A percentile compares a stretch with the other conserved stretches of the same genome.
Conservation (phyloP, 2,113 vertebrate genomes). For the Halcyon senegalensis region DNA sequence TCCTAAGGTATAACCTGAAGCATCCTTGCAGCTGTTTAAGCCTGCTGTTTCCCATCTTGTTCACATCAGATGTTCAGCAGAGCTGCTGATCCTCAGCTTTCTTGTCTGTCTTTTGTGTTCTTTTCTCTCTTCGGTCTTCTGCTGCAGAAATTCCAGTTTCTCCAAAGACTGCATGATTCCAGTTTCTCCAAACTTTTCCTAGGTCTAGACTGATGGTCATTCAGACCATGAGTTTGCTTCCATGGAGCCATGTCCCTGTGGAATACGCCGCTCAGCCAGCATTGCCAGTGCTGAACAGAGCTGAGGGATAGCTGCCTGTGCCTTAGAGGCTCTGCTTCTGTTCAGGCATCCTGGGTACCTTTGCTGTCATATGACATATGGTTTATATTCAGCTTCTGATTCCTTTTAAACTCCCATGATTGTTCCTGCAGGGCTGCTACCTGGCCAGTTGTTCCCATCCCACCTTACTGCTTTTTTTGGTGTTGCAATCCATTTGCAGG, state of each 20-base stretch:
- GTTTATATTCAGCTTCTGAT: background rate
- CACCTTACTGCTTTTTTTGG: background rate
- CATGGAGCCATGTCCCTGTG: background rate
- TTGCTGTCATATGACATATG: background rate
- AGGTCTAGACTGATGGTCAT: background rate
- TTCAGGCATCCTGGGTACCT: background rate
- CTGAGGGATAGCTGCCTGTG: background rate
- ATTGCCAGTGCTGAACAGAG: background rate
- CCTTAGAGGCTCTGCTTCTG: background rate
- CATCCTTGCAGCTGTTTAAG: background rate
- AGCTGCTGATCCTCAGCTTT: background rate
- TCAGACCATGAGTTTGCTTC: background rate
- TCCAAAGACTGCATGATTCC: background rate
- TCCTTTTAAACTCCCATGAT: background rate
- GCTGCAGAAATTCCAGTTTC: background rate
- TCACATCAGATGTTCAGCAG: background rate
- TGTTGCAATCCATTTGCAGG: background rate
- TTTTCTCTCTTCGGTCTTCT: background rate
- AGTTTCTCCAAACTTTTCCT: background rate
- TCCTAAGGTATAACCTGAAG: background rate
- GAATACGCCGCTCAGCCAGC: accelerated
- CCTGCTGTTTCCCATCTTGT: background rate
- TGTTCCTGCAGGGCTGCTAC: background rate
- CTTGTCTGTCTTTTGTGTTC: background rate
- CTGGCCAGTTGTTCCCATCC: background rate